Evolutionary conservation across 2,797 vertebrate genomes (phyloP), one percentile per base, ranked within the genome.

Genomic region (Saguinus oedipus): DNA sequence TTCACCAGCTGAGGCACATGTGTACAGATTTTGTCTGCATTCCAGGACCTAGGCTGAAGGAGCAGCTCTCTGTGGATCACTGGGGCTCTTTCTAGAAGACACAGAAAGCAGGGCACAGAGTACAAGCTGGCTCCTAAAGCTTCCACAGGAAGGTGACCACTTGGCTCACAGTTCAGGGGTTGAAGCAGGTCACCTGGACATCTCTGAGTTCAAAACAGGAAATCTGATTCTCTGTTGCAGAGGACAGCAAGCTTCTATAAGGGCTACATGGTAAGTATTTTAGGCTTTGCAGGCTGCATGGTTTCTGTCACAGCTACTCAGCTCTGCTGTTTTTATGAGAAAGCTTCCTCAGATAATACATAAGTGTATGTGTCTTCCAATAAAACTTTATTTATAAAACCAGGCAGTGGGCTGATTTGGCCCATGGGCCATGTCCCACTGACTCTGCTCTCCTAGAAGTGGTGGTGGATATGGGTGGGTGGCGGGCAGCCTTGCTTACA

Each of bases 361-460:
- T 55, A 55, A 55, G 53, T 20, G 0, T 55, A 55, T 55, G 19
- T 22, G 53, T 55, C 7, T 55, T 55, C 19, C 19, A 55, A 55
- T 22, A 55, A 55, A 55, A 55, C 53, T 82, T 57, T 70, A 81
- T 90, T 90, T 36, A 72, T 27, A 86, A 59, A 72, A 24, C 81
- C 42, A 70, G 20, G 22, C 50, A n/a, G 70, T 19, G 46, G 6
- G 53, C 33, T 27, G 8, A 7, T 83, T 20, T 44, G 81, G 81
- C 81, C 57, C 5, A 1, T 70, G n/a, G 39, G 30, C 64, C 30
- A 10, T 3, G 2, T 48, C 39, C 61, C 59, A n/a, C n/a, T 8
- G n/a, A 30, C 46, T 27, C 27, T 7, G 44, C 10, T 55, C 24
- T 48, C n/a, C n/a, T 50, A 36, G 26, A n/a, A n/a, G 48, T 19